Evolutionary conservation across 2,113 vertebrate species (phyloP).

Genomic region (Anhinga anhinga): DNA sequence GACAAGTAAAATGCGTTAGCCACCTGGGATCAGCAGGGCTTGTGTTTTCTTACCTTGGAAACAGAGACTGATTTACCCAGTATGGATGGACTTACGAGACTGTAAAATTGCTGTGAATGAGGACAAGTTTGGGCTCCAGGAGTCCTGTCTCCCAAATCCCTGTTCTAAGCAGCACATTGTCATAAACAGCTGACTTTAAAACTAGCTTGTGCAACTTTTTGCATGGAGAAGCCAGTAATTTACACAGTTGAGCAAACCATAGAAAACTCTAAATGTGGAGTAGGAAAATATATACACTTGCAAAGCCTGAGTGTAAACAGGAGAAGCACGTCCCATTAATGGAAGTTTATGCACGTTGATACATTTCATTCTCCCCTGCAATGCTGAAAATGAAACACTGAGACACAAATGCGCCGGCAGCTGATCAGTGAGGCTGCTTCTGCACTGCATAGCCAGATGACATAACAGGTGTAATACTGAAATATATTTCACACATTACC

Average conservation of each 20-base stretch:
- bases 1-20: background rate
- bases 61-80: slow-evolving; percentile 7
- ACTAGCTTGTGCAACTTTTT: background rate
- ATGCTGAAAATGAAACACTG: slow-evolving; percentile 22
- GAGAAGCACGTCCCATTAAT: slow-evolving; percentile 24
- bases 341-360: background rate
- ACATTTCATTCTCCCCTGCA: background rate
- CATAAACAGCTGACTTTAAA: slow-evolving; percentile 42
- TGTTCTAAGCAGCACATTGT: slow-evolving; percentile 1
- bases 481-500: background rate
- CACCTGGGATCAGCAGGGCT: background rate
- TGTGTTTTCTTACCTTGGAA: background rate
- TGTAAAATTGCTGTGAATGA: slow-evolving; percentile 47
- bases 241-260: slow-evolving; percentile 20
- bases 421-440: background rate
- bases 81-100: background rate
- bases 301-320: slow-evolving; percentile 32
- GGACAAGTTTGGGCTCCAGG: background rate
- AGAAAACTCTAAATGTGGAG: slow-evolving; percentile 12
- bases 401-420: background rate
- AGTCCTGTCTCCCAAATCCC: background rate
- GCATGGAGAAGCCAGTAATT: slow-evolving; percentile 16
- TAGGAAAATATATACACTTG: slow-evolving; percentile 49
- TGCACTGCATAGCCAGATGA: background rate
- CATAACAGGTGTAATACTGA: background rate